Conservation (phyloP, 2,113 vertebrate genomes). For the Ailurus styani region DNA sequence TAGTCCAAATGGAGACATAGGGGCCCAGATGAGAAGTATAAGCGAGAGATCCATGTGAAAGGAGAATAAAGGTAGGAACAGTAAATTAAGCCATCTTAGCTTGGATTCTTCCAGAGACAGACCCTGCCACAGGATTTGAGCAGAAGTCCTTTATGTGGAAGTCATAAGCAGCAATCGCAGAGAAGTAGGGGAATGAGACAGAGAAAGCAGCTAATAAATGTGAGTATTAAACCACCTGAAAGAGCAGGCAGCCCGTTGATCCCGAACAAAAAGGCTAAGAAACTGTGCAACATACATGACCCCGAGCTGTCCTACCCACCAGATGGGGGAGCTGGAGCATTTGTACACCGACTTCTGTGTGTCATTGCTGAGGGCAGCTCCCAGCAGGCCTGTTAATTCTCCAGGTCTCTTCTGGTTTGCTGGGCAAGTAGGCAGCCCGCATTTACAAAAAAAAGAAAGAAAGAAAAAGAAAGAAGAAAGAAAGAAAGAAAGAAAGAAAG, state of each 20-base stretch:
- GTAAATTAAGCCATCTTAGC: background rate
- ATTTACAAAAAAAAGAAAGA: background rate
- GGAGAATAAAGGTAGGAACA: background rate
- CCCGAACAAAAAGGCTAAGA: background rate
- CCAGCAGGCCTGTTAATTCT: background rate
- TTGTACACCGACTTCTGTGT: background rate
- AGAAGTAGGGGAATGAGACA: background rate
- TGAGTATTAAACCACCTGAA: background rate
- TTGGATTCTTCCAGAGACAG: background rate
- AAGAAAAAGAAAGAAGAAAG: rapidly evolving
- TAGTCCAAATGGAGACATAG: background rate
- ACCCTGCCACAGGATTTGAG: background rate
- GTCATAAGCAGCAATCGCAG: background rate
- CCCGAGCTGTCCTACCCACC: background rate
- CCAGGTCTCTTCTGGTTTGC: background rate
- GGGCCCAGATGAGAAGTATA: background rate
- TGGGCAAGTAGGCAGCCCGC: background rate
- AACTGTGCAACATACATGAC: background rate
- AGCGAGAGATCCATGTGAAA: background rate
- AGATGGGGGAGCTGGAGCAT: background rate
- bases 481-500: background rate
- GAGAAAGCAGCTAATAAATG: background rate
- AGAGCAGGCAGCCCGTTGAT: background rate
- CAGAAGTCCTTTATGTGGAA: background rate
- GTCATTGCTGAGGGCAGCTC: background rate